A percentile compares a stretch with the other conserved stretches of the same genome.
These are phyloP conservation scores for Sinocyclocheilus grahami DNA, from an alignment of 2,113 vertebrate species.

Conservation along the genomic window DNA sequence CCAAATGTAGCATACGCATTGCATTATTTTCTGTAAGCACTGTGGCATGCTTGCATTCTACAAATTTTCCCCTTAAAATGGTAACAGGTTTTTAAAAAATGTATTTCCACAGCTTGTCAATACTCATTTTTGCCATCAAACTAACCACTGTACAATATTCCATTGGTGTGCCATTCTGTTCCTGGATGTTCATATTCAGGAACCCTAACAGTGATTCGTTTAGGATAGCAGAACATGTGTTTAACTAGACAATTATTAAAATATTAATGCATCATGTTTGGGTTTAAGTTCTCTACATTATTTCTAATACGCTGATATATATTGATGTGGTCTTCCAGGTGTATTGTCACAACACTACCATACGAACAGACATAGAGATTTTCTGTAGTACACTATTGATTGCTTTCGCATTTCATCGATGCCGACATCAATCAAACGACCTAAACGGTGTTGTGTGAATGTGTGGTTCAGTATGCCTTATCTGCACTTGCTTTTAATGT, in stretches of 20 bases:
- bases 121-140: not conserved
- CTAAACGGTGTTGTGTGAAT: constrained; percentile 2
- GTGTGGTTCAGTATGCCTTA: constrained; percentile 2
- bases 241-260: not conserved
- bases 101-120: not conserved
- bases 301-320: constrained; percentile 25
- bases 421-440: not conserved
- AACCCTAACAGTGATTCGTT: not conserved
- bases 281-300: constrained; percentile 10
- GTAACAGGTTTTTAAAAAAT: not conserved
- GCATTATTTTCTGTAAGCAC: constrained; percentile 41
- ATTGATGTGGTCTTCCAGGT: not conserved
- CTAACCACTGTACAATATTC: constrained; percentile 3
- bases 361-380: not conserved
- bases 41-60: constrained; percentile 19
- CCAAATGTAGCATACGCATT: constrained; percentile 40
- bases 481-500: not conserved
- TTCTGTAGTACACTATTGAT: not conserved
- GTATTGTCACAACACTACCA: not conserved
- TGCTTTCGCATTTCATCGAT: not conserved
- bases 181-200: not conserved
- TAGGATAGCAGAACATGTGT: not conserved
- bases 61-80: not conserved
- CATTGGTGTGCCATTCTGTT: not conserved
- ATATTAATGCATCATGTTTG: not conserved